Evolutionary conservation across 2,113 vertebrate species (phyloP).

Genomic region (Brienomyrus brachyistius): DNA sequence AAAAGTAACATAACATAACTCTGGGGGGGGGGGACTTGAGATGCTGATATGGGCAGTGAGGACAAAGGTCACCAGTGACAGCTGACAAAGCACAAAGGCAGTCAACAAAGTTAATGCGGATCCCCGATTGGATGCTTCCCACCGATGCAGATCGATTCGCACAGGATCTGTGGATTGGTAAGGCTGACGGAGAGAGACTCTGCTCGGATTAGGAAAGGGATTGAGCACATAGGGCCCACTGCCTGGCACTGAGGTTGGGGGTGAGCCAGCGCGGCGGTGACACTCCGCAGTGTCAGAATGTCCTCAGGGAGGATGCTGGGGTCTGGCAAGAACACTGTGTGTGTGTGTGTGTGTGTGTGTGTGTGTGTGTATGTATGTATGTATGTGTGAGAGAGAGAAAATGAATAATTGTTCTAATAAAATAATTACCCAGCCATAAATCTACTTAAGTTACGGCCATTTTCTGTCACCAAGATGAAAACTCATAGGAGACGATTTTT

Average conservation of each 20-base stretch:
- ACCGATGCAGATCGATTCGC: not conserved
- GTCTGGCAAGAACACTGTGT: not conserved
- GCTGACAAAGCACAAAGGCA: not conserved
- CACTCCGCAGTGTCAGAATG: not conserved
- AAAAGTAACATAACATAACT: not conserved
- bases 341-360: not conserved
- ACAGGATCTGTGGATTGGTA: not conserved
- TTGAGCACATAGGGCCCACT: not conserved
- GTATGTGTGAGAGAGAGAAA: not conserved
- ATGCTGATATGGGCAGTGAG: not conserved
- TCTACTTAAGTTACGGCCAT: not conserved
- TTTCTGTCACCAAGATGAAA: not conserved
- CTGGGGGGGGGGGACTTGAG: not conserved
- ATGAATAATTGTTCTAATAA: not conserved
- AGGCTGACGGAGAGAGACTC: not conserved
- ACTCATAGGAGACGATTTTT: not conserved
- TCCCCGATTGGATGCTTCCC: not conserved
- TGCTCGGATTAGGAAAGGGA: not conserved
- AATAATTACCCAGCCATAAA: not conserved
- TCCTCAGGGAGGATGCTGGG: not conserved
- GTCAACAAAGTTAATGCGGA: not conserved
- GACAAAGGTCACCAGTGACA: not conserved
- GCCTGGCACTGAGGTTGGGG: not conserved
- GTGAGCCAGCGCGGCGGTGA: not conserved
- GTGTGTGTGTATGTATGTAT: not conserved